Percentiles rank a stretch among this genome's conserved stretches.
Conservation (phyloP, 1,140 invertebrate species). For the Adoxophyes honmai region DNA sequence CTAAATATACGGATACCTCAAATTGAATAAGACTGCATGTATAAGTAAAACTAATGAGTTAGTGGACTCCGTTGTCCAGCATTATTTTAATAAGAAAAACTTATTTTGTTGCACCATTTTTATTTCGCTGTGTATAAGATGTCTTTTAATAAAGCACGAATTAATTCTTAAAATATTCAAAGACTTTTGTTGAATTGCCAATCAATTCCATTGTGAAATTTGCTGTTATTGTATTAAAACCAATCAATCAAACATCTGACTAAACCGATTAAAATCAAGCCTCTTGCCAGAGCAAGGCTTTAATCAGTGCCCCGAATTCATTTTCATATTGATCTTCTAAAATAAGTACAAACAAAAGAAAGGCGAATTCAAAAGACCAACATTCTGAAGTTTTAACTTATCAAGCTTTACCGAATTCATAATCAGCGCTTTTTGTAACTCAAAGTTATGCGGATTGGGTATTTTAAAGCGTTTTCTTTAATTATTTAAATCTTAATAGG, state of each 20-base stretch:
- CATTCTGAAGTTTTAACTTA: slow-evolving; percentile 6
- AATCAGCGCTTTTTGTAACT: slow-evolving; percentile 2
- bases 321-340: slow-evolving; percentile 1
- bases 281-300: neutral
- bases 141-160: too few species aligned
- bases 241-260: slow-evolving; percentile 1
- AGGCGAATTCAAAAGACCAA: neutral
- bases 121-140: too few species aligned
- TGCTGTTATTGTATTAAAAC: too few species aligned
- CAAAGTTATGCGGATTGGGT: neutral
- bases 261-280: neutral
- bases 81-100: too few species aligned
- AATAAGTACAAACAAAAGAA: slow-evolving; percentile 9
- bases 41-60: too few species aligned
- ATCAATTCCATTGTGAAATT: too few species aligned
- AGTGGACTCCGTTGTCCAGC: too few species aligned
- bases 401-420: slow-evolving; percentile 2
- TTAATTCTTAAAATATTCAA: too few species aligned
- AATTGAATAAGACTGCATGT: too few species aligned
- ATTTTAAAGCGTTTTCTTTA: slow-evolving; percentile 11
- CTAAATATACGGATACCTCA: too few species aligned
- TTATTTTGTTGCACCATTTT: too few species aligned
- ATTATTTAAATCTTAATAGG: neutral
- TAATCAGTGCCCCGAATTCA: neutral
- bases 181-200: too few species aligned